Evolutionary conservation across 1,140 invertebrate species (phyloP).

Genomic region (Panagrolaimus sp.): DNA sequence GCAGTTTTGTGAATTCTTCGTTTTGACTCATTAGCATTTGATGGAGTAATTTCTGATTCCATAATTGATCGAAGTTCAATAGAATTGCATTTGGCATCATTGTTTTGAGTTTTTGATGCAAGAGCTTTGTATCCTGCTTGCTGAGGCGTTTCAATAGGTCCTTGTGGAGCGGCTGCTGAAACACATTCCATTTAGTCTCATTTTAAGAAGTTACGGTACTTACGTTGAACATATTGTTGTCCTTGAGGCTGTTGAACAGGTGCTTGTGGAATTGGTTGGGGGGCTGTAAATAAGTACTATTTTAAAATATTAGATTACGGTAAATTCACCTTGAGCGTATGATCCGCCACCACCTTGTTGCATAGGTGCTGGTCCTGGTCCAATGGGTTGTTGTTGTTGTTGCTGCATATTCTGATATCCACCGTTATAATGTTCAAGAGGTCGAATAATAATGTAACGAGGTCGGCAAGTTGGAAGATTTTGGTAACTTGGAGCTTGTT

Average conservation of each 20-base stretch:
- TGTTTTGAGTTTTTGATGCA: constrained; percentile 39
- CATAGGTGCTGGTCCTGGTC: too few species aligned
- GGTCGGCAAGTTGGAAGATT: constrained; percentile 30
- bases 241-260: constrained; percentile 13
- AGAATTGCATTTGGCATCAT: constrained; percentile 42
- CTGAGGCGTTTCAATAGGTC: constrained; percentile 21
- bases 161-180: constrained; percentile 12
- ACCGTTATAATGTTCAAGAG: constrained; percentile 28
- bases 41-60: constrained; percentile 39
- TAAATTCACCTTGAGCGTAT: not conserved
- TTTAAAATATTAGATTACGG: too few species aligned
- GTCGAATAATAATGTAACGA: constrained; percentile 47
- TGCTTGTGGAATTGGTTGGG: not conserved
- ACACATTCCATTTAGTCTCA: constrained; percentile 17
- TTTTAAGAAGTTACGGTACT: constrained; percentile 12
- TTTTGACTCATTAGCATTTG: constrained; percentile 53
- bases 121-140: constrained; percentile 20
- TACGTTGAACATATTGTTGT: not conserved
- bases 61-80: constrained; percentile 35
- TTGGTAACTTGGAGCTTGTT: not conserved
- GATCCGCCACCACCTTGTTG: not conserved
- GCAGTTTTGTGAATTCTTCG: constrained; percentile 44
- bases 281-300: too few species aligned
- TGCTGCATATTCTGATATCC: constrained; percentile 17
- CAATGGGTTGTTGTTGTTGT: too few species aligned